Base-by-base conservation (phyloP, 1,140 invertebrate species). In the Ceratina australensis region DNA sequence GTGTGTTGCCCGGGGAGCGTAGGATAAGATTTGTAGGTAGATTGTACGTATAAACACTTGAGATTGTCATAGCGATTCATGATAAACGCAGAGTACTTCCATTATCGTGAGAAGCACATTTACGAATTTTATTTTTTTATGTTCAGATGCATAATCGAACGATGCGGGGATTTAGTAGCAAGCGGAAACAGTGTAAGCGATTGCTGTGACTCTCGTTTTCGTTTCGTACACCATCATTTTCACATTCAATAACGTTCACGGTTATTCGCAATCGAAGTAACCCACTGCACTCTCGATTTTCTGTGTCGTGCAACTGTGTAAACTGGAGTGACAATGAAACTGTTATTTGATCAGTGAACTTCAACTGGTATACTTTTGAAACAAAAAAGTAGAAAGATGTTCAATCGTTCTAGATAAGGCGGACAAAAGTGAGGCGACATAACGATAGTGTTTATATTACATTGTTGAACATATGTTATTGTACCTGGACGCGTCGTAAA, bases 41-140 rank as follows among this genome's bases (percentile, higher is more conserved):
- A 68, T 47, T 79, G 73, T 49, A 69, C 72, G 63, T 80, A 79
- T 68, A 72, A 78, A 78, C 77, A 66, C 78, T 83, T 71, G 72
- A 82, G 56, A 79, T 79, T 72, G 57, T 82, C 59, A 68, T 69
- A 78, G 68, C 64, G 52, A 82, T 77, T 69, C 50, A 47, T 74
- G 71, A 26, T 57, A 49, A 47, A 59, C 57, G 71, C 67, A 15
- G 5, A 72, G 64, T 80, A 83, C 68, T 84, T 84, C 64, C 68
- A 78, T 72, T 84, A 80, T 84, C 73, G 80, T 20, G 28, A n/a
- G n/a, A 80, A 72, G 28, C 59, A 60, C 52, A 56, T 82, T 24
- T 16, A 65, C 33, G 33, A 47, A 56, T 64, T 5, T 69, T 82
- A 72, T 60, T 61, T 60, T 80, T 73, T 77, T 71, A 57, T 47